These are phyloP conservation scores for Labia minor DNA, from an alignment of 2,888 invertebrate genomes.

Conservation along the genomic window DNA sequence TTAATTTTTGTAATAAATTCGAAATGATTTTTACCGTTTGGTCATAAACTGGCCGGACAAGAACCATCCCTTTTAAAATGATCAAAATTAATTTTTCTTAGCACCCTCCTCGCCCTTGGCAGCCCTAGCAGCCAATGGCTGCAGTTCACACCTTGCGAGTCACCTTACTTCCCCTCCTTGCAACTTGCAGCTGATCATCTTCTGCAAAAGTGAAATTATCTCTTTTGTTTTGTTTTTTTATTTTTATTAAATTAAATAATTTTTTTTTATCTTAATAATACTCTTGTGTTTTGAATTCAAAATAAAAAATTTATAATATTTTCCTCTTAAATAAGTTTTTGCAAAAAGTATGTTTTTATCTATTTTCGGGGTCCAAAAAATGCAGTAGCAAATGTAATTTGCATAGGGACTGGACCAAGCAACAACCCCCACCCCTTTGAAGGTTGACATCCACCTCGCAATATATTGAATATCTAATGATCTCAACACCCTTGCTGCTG, in stretches of 20 bases:
- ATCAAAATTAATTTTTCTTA: slow-evolving; percentile 8
- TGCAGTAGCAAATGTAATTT: background rate
- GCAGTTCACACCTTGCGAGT: slow-evolving; percentile 2
- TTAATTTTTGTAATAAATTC: too few relatives aligned
- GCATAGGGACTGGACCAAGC: background rate
- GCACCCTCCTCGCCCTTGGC: background rate
- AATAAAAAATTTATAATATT: too few relatives aligned
- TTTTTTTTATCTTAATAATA: too few relatives aligned
- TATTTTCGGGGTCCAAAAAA: background rate
- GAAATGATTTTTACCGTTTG: background rate
- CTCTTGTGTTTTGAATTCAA: too few relatives aligned
- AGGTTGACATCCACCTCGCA: slow-evolving; percentile 13
- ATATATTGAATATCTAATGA: slow-evolving; percentile 13
- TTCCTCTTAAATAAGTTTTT: too few relatives aligned
- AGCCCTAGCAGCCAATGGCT: background rate
- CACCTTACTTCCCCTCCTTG: background rate
- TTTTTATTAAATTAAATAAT: too few relatives aligned
- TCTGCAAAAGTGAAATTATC: too few relatives aligned
- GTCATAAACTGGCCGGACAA: background rate
- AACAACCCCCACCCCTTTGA: background rate
- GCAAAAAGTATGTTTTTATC: too few relatives aligned
- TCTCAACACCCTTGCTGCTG: slow-evolving; percentile 7
- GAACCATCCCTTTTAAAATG: background rate
- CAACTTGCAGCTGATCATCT: background rate
- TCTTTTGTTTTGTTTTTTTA: too few relatives aligned